phyloP scores from a whole-genome alignment of 2,797 vertebrate species.

The Alauda arvensis region DNA sequence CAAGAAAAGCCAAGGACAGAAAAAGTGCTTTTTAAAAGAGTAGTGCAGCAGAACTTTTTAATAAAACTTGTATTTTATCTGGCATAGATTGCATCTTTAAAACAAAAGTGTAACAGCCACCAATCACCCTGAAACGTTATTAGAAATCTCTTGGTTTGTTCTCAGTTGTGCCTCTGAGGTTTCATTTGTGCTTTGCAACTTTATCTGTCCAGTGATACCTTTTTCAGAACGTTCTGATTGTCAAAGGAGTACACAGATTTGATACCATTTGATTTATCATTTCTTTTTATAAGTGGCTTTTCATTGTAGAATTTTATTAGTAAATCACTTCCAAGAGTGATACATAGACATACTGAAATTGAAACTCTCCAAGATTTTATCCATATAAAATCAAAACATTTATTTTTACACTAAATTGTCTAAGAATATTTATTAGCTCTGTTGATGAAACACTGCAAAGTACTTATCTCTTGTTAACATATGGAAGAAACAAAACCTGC shows the following conservation, averaged over 20 bases:
- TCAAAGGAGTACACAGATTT: background rate
- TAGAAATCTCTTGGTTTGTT: slow-evolving; percentile 17
- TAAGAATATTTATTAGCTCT: background rate
- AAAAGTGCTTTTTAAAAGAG: background rate
- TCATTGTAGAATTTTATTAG: background rate
- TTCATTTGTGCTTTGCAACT: background rate
- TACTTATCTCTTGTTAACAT: background rate
- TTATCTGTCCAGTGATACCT: background rate
- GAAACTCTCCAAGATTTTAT: background rate
- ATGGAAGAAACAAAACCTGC: background rate
- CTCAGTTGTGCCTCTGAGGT: background rate
- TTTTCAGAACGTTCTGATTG: slow-evolving; percentile 13
- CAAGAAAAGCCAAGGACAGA: background rate
- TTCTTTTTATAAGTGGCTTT: background rate
- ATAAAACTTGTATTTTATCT: slow-evolving; percentile 23
- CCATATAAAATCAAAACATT: background rate
- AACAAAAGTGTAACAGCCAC: background rate
- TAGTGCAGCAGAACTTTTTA: background rate
- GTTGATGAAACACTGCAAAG: background rate
- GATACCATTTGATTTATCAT: background rate
- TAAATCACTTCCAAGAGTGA: background rate
- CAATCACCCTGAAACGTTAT: slow-evolving; percentile 17
- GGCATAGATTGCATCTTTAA: background rate
- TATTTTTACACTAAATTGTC: background rate
- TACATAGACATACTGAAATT: background rate